These are phyloP conservation scores for Calidris pugnax DNA, from an alignment of 2,113 vertebrate species.

Conservation along the genomic window DNA sequence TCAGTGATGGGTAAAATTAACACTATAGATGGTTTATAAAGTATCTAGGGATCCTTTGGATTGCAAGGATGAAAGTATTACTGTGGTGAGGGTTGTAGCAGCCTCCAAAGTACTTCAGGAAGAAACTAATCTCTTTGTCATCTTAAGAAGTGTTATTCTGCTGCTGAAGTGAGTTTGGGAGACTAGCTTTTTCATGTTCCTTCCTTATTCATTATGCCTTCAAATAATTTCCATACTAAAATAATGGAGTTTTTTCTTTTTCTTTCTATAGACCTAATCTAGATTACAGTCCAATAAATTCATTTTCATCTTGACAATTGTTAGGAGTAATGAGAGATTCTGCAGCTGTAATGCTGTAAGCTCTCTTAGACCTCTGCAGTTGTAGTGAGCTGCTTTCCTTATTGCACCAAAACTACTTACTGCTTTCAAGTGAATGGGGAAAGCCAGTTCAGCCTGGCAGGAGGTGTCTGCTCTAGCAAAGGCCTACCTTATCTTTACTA, in stretches of 20 bases:
- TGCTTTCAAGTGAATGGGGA: not conserved
- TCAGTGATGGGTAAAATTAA: not conserved
- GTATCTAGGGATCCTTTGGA: not conserved
- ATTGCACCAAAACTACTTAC: not conserved
- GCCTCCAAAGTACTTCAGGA: not conserved
- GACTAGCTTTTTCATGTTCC: not conserved
- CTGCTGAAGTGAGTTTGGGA: not conserved
- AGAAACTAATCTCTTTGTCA: not conserved
- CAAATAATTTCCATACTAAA: not conserved
- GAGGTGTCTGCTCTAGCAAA: not conserved
- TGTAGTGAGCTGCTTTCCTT: not conserved
- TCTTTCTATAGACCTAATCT: not conserved
- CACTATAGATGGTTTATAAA: not conserved
- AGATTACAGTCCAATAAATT: not conserved
- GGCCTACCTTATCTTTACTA: not conserved
- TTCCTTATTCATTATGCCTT: not conserved
- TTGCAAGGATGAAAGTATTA: not conserved
- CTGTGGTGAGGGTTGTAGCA: not conserved
- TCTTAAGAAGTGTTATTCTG: not conserved
- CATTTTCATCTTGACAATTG: not conserved
- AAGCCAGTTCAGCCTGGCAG: not conserved
- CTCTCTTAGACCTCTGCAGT: not conserved
- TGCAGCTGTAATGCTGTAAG: not conserved
- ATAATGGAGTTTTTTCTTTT: not conserved
- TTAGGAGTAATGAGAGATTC: not conserved